Evolutionary conservation across 2,888 invertebrate species (phyloP), one percentile per base, ranked within the genome.

Genomic region (Sympetrum striolatum): DNA sequence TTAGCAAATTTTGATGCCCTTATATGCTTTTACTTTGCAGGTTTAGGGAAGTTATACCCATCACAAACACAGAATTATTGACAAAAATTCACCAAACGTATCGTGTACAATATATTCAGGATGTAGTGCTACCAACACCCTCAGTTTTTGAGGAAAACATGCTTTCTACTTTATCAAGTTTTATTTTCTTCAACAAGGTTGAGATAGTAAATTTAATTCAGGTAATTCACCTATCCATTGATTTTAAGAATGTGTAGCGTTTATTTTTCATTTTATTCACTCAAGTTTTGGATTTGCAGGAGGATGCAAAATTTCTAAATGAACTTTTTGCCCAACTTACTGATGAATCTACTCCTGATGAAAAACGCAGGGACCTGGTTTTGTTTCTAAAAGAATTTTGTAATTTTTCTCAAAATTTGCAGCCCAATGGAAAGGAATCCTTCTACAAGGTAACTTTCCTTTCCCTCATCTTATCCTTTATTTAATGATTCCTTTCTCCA

Each of bases 81-180:
- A 97, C 98, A 91, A 99, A 99, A 96, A 99, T 99, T 92, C 99
- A 99, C 95, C 99, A 99, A 95, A 99, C 99, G 91, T 99, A 99
- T 95, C 96, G 99, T 94, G 99, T 99, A 93, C 99, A 99, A 95
- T 99, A 99, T 94, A 99, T 99, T 93, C 98, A 98, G 93, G 99
- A 99, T 95, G 99, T 99, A 93, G 99, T 99, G 93, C 95, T 99
- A 93, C 99, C 99, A 39, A 98, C 99, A 90, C 99, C 99, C 18
- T 99, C 99, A 92, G 98, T 99, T 93, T 99, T 99, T 94, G 99
- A 99, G 94, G 99, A 99, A 94, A 99, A 99, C 94, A 97, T 99
- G 96, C 96, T 99, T 92, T 99, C 98, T 93, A 98, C 99, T 91
- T 95, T 99, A 93, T 98, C 98, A 94, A 99, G 99, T 95, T 99